Evolutionary conservation across 2,888 invertebrate species (phyloP).

Genomic region (Iphiclides podalirius): DNA sequence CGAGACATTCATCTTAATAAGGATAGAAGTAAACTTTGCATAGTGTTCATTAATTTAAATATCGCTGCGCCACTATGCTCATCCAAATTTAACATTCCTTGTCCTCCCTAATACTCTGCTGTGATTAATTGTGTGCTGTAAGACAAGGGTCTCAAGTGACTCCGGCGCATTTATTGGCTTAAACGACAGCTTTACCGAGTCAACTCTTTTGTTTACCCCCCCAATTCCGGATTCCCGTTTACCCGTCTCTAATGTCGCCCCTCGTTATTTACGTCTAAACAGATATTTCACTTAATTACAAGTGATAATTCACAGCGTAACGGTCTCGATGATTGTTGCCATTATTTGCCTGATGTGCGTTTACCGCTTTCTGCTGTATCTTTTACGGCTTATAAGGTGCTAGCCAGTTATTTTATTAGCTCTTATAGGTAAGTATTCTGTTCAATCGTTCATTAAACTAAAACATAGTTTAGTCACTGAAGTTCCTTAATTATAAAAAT

Average conservation of each 20-base stretch:
- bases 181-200: conserved; percentile 34
- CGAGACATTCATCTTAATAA: background rate
- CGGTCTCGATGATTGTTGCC: background rate
- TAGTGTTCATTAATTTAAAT: conserved; percentile 6
- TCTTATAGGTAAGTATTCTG: no score
- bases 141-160: conserved; percentile 48
- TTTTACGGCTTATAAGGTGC: no score
- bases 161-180: conserved; percentile 30
- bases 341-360: no score
- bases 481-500: no score
- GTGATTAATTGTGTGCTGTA: conserved; percentile 54
- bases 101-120: conserved; percentile 26
- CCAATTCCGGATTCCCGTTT: conserved; percentile 11
- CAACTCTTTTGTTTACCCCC: conserved; percentile 31
- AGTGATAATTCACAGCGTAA: background rate
- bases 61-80: background rate
- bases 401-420: no score
- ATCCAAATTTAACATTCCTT: conserved; percentile 15
- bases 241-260: conserved; percentile 15
- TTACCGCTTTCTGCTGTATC: no score
- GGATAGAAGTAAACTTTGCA: background rate
- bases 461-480: no score
- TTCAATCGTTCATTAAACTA: no score
- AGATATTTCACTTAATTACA: conserved; percentile 17
- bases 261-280: conserved; percentile 10